Evolutionary conservation across 2,888 invertebrate species (phyloP).

Genomic region (Calliopum simillimum): DNA sequence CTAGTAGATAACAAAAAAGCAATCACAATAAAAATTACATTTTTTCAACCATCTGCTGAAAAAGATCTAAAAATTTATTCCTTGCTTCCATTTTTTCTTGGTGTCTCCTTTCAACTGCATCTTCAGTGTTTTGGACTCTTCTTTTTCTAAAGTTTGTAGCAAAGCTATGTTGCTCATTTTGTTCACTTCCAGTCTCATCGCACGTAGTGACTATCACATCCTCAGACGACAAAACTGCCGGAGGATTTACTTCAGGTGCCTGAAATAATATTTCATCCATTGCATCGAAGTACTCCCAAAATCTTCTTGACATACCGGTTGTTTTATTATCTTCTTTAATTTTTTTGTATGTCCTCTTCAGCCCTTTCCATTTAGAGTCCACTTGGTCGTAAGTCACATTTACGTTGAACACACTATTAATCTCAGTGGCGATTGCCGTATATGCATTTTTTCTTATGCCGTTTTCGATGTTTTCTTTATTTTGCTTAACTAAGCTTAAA

Average conservation of each 20-base stretch:
- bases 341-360: slow-evolving; percentile 25
- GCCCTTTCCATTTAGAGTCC: slow-evolving; percentile 30
- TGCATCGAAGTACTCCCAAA: slow-evolving; percentile 12
- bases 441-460: neutral
- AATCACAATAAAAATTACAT: too few species aligned
- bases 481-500: neutral
- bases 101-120: slow-evolving; percentile 19
- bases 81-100: slow-evolving; percentile 17
- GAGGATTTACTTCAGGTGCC: slow-evolving; percentile 31
- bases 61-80: slow-evolving; percentile 26
- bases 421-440: neutral
- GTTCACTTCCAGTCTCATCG: too few species aligned
- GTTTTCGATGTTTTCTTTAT: neutral
- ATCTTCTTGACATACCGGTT: slow-evolving; percentile 12
- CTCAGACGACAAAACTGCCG: slow-evolving; percentile 17
- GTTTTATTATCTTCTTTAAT: slow-evolving; percentile 8
- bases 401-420: neutral
- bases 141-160: neutral
- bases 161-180: too few species aligned
- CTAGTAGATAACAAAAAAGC: too few species aligned
- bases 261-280: slow-evolving; percentile 10
- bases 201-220: neutral
- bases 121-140: neutral
- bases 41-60: slow-evolving; percentile 26
- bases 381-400: slow-evolving; percentile 14